Percentiles rank a stretch among this genome's conserved stretches.
These are phyloP conservation scores for Anadara kagoshimensis DNA, from an alignment of 1,140 invertebrate genomes.

Conservation along the genomic window DNA sequence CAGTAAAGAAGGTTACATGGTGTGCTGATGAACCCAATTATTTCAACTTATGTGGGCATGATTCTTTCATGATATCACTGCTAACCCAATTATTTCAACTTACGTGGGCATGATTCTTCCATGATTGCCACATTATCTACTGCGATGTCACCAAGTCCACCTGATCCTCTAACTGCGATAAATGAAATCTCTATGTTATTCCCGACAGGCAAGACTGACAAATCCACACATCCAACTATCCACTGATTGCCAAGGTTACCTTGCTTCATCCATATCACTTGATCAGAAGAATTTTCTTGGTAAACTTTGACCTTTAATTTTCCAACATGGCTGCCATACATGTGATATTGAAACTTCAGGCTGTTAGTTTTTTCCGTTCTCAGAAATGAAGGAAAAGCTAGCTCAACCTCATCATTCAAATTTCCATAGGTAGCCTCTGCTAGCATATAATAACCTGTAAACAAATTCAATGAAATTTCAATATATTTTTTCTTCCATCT, in stretches of 20 bases:
- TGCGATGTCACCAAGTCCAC: constrained; percentile 24
- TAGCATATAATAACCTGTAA: constrained; percentile 27
- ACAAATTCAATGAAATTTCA: background rate
- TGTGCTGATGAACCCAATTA: too few species aligned
- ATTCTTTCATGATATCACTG: background rate
- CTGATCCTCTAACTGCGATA: constrained; percentile 15
- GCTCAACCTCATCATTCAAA: constrained; percentile 5
- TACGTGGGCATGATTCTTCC: constrained; percentile 8
- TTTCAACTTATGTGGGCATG: constrained; percentile 1
- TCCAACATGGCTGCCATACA: constrained; percentile 27
- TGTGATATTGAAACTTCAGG: constrained; percentile 24
- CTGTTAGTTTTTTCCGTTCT: background rate
- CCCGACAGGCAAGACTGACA: background rate
- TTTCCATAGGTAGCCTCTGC: constrained; percentile 24
- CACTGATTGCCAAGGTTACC: constrained; percentile 9
- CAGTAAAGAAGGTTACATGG: too few species aligned
- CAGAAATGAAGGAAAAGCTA: constrained; percentile 27
- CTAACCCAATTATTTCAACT: background rate
- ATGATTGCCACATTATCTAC: constrained; percentile 10
- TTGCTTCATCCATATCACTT: background rate
- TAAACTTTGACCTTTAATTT: constrained; percentile 9
- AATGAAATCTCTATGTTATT: constrained; percentile 12
- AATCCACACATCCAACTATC: background rate
- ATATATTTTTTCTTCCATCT: too few species aligned
- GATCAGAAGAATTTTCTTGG: background rate